Evolutionary conservation across 2,797 vertebrate species (phyloP).

Genomic region (Melanotaenia nigrans): DNA sequence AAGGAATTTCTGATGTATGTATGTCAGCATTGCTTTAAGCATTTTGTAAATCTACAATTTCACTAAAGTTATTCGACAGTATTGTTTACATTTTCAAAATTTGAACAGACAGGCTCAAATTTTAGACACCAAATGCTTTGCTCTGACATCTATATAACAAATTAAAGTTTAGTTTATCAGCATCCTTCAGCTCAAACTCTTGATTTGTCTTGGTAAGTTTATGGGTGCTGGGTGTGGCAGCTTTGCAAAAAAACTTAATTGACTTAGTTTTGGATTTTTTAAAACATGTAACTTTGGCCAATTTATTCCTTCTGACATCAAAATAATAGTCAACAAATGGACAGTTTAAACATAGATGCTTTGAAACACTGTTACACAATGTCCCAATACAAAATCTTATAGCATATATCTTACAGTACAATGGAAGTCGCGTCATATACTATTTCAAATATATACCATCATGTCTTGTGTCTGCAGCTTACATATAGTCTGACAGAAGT

Average conservation of each 20-base stretch:
- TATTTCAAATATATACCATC: not conserved
- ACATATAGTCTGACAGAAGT: not conserved
- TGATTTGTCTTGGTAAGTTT: not conserved
- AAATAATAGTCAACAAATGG: not conserved
- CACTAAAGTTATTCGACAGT: not conserved
- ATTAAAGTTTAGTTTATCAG: not conserved
- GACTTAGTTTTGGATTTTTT: not conserved
- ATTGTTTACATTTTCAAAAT: not conserved
- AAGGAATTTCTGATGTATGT: not conserved
- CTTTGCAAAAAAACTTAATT: not conserved
- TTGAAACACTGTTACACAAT: not conserved
- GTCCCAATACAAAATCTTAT: not conserved
- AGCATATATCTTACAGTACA: not conserved
- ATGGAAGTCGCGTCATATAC: not conserved
- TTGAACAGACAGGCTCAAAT: not conserved
- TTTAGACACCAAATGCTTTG: conserved; percentile 1
- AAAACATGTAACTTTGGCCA: not conserved
- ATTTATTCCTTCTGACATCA: not conserved
- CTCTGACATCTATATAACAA: not conserved
- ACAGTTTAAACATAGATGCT: not conserved
- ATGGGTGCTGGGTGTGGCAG: not conserved
- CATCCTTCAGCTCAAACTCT: not conserved
- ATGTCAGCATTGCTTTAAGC: not conserved
- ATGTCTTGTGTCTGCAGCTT: not conserved
- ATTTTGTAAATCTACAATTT: not conserved